Base-by-base conservation (phyloP, 2,113 vertebrate genomes). In the Anseranas semipalmata region DNA sequence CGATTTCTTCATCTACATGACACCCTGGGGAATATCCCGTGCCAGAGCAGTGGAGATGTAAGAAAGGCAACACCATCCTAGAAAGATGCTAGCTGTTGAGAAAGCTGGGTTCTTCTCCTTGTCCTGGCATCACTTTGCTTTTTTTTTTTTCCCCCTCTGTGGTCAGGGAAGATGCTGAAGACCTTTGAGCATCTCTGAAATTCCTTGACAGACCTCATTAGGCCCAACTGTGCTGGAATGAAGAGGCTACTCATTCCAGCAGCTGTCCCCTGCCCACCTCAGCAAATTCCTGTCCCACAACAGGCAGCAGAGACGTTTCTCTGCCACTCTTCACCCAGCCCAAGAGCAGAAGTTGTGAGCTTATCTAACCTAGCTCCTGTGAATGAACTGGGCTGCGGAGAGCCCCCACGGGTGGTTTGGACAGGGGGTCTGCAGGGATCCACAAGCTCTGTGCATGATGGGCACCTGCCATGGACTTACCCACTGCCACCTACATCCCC, bases 121-220 rank as follows among this genome's bases (percentile, higher is more conserved):
- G 21, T 65, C 17, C 53, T 88, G 75, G 60, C 43, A 71, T 24
- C 41, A 20, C 59, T 70, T 60, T 67, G 8, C 17, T 9, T 59
- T 45, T 37, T 45, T 5, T 16, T 11, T 15, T 24, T 15, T 46
- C 1, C 8, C 3, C 8, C 7, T 33, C 20, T 0, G 0, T 15
- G 60, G 28, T 28, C 17, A 66, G 32, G 7, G 16, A 71, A 72
- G 46, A 35, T 41, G 24, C 53, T 73, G 50, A 71, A 93, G 37
- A 48, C 12, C 11, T 20, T 41, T 65, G 16, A 81, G 24, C 65
- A 10, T 8, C 15, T 55, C 37, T 70, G 45, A 71, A 75, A 53
- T 20, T 70, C 25, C 33, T 17, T 63, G 35, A 56, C 15, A 79
- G 33, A 58, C 32, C 67, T 45, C 16, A 72, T 12, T 0, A 0